Evolutionary conservation across 2,888 invertebrate genomes (phyloP).

Genomic region (Lasiommata megera): DNA sequence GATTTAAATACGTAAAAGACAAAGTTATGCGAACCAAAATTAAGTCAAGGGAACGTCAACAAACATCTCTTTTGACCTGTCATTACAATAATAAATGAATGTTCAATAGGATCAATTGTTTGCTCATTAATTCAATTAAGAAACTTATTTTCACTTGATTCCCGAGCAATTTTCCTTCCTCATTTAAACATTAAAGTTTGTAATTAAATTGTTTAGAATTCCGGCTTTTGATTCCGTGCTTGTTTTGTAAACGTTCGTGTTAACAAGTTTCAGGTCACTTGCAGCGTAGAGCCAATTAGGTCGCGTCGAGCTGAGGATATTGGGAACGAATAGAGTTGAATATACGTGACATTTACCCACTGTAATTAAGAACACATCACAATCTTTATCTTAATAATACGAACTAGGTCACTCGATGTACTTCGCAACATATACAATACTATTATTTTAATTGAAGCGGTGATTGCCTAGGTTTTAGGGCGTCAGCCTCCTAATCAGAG

Average conservation of each 20-base stretch:
- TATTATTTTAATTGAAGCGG: too few species aligned
- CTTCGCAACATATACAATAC: too few species aligned
- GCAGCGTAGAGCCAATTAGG: constrained; percentile 12
- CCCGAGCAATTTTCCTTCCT: neutral
- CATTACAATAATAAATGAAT: too few species aligned
- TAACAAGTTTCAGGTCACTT: constrained; percentile 8
- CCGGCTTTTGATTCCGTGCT: neutral
- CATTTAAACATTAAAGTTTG: neutral
- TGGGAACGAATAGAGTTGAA: neutral
- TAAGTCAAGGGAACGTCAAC: too few species aligned
- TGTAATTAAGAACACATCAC: neutral
- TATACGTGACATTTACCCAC: neutral
- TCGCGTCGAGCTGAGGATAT: constrained; percentile 5
- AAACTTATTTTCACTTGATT: neutral
- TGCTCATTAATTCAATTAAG: too few species aligned
- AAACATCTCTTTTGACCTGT: too few species aligned
- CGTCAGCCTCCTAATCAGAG: too few species aligned
- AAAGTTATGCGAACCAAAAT: too few species aligned
- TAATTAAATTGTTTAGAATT: constrained; percentile 7
- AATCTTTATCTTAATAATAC: neutral
- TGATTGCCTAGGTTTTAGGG: too few species aligned
- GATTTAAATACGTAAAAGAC: too few species aligned
- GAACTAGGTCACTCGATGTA: too few species aligned
- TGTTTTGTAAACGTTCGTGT: constrained; percentile 1
- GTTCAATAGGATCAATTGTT: too few species aligned